Evolutionary conservation across 2,113 vertebrate species (phyloP).

Genomic region (Hippocampus comes): DNA sequence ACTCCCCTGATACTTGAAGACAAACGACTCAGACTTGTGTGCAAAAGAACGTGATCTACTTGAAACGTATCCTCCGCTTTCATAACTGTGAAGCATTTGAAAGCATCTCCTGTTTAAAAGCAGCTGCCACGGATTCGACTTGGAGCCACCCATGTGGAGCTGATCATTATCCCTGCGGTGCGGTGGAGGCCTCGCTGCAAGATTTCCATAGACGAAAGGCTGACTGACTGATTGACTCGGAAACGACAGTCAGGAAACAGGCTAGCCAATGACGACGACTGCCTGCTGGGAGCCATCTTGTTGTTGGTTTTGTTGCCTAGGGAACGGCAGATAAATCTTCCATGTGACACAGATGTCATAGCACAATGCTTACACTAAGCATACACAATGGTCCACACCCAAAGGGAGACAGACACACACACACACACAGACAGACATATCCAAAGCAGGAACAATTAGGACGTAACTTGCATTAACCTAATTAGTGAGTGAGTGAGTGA

Average conservation of each 20-base stretch:
- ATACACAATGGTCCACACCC: constrained; percentile 2
- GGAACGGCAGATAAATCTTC: constrained; percentile 57
- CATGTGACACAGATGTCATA: constrained; percentile 63
- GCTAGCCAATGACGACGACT: constrained; percentile 11
- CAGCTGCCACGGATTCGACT: constrained; percentile 26
- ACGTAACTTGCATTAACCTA: constrained; percentile 66
- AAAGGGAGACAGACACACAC: constrained; percentile 3
- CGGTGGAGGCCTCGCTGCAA: constrained; percentile 17
- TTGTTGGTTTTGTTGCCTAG: constrained; percentile 21
- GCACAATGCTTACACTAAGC: constrained; percentile 26
- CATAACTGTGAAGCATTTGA: neutral
- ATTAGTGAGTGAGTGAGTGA: constrained; percentile 54
- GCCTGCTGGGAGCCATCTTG: constrained; percentile 1
- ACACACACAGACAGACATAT: constrained; percentile 11
- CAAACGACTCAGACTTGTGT: too few species aligned
- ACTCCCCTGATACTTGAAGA: too few species aligned
- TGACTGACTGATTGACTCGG: neutral
- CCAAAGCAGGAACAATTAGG: constrained; percentile 45
- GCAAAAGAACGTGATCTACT: too few species aligned
- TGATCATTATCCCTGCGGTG: constrained; percentile 28
- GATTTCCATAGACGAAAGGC: constrained; percentile 26
- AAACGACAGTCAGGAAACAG: constrained; percentile 32
- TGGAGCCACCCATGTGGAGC: constrained; percentile 2
- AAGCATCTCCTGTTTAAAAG: constrained; percentile 6
- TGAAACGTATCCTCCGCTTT: too few species aligned